Evolutionary conservation across 2,888 invertebrate genomes (phyloP), one percentile per base, ranked within the genome.

Genomic region (Drosophila parthenogenetica): DNA sequence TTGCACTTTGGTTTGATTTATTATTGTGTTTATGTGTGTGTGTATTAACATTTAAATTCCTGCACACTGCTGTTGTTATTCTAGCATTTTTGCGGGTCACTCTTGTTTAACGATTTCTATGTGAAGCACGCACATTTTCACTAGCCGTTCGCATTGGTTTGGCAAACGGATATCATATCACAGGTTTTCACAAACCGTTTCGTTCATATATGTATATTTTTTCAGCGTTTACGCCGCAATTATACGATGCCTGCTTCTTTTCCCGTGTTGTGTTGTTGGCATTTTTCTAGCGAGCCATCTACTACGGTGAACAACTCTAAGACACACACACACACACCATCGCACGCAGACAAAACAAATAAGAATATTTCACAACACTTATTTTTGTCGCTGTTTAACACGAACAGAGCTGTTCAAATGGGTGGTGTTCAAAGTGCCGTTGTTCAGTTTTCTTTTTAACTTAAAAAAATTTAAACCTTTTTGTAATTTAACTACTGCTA

Each of bases 261-360:
- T 53, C 46, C 65, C 69, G 77, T 76, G 68, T 69, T 82, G 87
- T 83, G 74, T 82, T 79, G 85, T 81, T 83, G 87, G 82, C 82
- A 87, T 81, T 85, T 83, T 86, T 73, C 73, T 77, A 77, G 75
- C 39, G 62, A 78, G 78, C 70, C 70, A 66, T 58, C 45, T 64
- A 75, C 77, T 73, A 29, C 29, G 29, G 8, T 29, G 29, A 29
- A 29, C 29, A 29, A 29, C 29, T 29, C 29, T 29, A 29, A 29
- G 8, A 8, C 29, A 29, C 29, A 29, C 8, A 25, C 25, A 29
- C 29, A 29, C 29, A 29, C 8, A 29, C 29, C 29, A 29, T 8
- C 29, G 29, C 29, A 29, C 29, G 29, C 29, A 8, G 29, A 8
- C 29, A 29, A 29, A 29, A 29, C 29, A 29, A 29, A 29, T 29